Evolutionary conservation across 2,888 invertebrate species (phyloP).

Genomic region (Tethea ocularis): DNA sequence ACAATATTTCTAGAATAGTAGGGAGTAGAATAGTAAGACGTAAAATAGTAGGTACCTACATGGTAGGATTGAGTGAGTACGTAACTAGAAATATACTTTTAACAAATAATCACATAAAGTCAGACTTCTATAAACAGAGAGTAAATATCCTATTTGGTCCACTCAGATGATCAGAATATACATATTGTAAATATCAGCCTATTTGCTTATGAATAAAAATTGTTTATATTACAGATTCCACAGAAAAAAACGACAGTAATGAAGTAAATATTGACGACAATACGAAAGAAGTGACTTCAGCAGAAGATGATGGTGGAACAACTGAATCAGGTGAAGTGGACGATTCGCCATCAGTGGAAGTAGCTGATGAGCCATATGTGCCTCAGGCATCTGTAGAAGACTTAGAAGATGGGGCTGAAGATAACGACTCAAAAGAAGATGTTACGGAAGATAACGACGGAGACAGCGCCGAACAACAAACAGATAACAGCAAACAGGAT

Average conservation of each 20-base stretch:
- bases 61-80: too few species aligned
- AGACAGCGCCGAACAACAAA: constrained; percentile 61
- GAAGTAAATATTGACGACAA: constrained; percentile 76
- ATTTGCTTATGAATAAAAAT: too few species aligned
- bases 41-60: too few species aligned
- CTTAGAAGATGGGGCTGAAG: constrained; percentile 56
- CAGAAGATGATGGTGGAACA: constrained; percentile 63
- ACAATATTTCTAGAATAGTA: too few species aligned
- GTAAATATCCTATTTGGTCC: too few species aligned
- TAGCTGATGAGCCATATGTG: constrained; percentile 78
- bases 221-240: constrained; percentile 63
- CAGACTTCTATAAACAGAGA: too few species aligned
- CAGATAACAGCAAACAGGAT: constrained; percentile 35
- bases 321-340: constrained; percentile 56
- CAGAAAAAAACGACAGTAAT: constrained; percentile 79
- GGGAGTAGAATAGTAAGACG: too few species aligned
- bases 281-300: constrained; percentile 71
- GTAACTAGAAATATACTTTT: too few species aligned
- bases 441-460: constrained; percentile 50
- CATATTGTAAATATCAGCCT: too few species aligned
- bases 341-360: constrained; percentile 69
- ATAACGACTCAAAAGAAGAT: constrained; percentile 68
- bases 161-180: too few species aligned
- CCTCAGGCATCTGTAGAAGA: constrained; percentile 77
- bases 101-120: too few species aligned